A percentile compares a stretch with the other conserved stretches of the same genome.
These are phyloP conservation scores for Drosophila kurseongensis DNA, from an alignment of 1,140 invertebrate species.

Conservation along the genomic window DNA sequence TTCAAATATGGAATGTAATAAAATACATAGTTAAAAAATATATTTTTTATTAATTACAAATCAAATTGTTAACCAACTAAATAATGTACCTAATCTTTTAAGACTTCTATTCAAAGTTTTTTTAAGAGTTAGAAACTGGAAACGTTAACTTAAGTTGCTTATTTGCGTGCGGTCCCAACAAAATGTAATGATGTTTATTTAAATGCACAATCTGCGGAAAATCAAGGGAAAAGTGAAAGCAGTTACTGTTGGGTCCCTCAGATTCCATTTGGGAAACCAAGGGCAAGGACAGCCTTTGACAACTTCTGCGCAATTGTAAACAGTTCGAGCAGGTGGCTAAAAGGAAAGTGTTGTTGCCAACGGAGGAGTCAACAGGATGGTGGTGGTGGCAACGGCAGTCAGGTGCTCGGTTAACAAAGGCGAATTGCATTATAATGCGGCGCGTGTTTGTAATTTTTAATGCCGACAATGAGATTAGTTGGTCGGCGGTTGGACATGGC, in stretches of 20 bases:
- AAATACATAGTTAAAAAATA: neutral
- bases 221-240: slow-evolving; percentile 20
- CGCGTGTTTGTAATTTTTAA: slow-evolving; percentile 61
- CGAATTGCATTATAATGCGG: slow-evolving; percentile 48
- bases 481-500: slow-evolving; percentile 32
- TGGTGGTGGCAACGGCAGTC: slow-evolving; percentile 6
- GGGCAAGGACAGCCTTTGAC: slow-evolving; percentile 32
- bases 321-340: slow-evolving; percentile 14
- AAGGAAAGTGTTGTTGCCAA: slow-evolving; percentile 16
- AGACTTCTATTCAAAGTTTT: neutral
- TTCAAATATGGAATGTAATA: too few species aligned
- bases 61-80: neutral
- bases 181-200: slow-evolving; percentile 32
- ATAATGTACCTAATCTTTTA: neutral
- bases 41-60: neutral
- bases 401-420: slow-evolving; percentile 42
- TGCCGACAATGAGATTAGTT: slow-evolving; percentile 48
- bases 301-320: slow-evolving; percentile 44
- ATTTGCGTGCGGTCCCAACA: slow-evolving; percentile 19
- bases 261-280: slow-evolving; percentile 10
- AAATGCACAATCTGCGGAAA: slow-evolving; percentile 35
- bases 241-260: slow-evolving; percentile 4
- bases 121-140: neutral
- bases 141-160: slow-evolving; percentile 2
- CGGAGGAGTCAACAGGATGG: slow-evolving; percentile 10